phyloP scores from a whole-genome alignment of 1,140 invertebrate species.

The Drosophila ficusphila region DNA sequence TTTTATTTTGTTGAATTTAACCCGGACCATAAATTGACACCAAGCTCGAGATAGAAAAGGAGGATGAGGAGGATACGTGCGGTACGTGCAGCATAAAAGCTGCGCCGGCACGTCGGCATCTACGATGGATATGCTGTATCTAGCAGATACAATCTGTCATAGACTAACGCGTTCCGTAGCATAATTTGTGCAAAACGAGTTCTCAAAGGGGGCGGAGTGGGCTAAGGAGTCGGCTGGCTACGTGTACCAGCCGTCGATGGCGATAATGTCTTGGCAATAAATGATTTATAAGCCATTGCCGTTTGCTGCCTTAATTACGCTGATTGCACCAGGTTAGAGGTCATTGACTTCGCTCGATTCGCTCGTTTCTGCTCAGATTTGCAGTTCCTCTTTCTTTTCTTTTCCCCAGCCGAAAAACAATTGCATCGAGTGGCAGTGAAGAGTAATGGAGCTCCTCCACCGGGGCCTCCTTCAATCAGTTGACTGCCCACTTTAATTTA shows the following conservation, averaged over 20 bases:
- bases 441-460: background rate
- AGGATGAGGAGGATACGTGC: background rate
- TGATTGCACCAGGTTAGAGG: slow-evolving; percentile 47
- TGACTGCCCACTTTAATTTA: slow-evolving; percentile 75
- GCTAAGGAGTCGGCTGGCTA: background rate
- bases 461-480: slow-evolving; percentile 65
- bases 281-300: slow-evolving; percentile 70
- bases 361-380: slow-evolving; percentile 1
- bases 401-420: slow-evolving; percentile 55
- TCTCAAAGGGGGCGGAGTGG: background rate
- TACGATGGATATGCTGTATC: slow-evolving; percentile 42
- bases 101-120: slow-evolving; percentile 44
- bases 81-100: slow-evolving; percentile 39
- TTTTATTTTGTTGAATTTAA: slow-evolving; percentile 38
- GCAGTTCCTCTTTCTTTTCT: background rate
- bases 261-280: slow-evolving; percentile 70
- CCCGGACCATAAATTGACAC: slow-evolving; percentile 71
- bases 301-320: slow-evolving; percentile 54
- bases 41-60: background rate
- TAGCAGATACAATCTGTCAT: slow-evolving; percentile 77
- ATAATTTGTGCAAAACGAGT: slow-evolving; percentile 74
- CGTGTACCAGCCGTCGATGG: slow-evolving; percentile 20
- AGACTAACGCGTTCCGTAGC: slow-evolving; percentile 62
- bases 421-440: slow-evolving; percentile 51
- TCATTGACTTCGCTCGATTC: slow-evolving; percentile 55